Percentiles rank a stretch among this genome's conserved stretches.
Evolutionary conservation across 2,888 invertebrate genomes (phyloP).

Genomic region (Drosophila tripunctata): DNA sequence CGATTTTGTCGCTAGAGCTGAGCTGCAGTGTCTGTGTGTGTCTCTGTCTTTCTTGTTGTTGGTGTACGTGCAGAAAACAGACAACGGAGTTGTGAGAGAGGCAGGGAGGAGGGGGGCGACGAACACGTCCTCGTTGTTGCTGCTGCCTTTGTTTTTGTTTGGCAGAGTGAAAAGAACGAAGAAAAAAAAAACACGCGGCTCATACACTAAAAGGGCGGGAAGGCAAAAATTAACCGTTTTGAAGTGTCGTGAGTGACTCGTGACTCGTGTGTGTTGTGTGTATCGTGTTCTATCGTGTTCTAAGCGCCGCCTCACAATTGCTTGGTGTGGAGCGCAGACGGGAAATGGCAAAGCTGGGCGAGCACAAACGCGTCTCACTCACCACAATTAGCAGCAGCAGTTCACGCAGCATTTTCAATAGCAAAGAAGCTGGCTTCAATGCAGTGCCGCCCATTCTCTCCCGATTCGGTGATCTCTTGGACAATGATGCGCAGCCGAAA

Average conservation of each 20-base stretch:
- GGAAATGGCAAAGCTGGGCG: constrained; percentile 75
- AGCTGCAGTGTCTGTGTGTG: constrained; percentile 25
- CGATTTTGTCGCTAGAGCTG: too few relatives aligned
- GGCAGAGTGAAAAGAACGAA: too few relatives aligned
- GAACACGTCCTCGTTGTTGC: constrained; percentile 2
- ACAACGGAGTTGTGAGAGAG: constrained; percentile 48
- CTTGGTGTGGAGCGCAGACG: constrained; percentile 34
- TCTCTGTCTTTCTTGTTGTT: too few relatives aligned
- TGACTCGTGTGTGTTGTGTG: background rate
- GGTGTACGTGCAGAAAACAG: constrained; percentile 70
- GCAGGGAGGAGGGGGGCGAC: constrained; percentile 57
- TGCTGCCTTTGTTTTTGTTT: constrained; percentile 64
- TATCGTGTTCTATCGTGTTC: constrained; percentile 3
- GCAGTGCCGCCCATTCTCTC: constrained; percentile 46
- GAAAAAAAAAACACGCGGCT: constrained; percentile 59
- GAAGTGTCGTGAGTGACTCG: background rate
- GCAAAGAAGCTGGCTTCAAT: constrained; percentile 39
- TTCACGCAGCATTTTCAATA: constrained; percentile 27
- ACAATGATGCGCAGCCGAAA: constrained; percentile 47
- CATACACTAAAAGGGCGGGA: constrained; percentile 71
- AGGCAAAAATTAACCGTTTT: constrained; percentile 40
- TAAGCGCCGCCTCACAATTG: constrained; percentile 47
- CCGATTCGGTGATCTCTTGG: constrained; percentile 76
- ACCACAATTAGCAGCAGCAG: constrained; percentile 74
- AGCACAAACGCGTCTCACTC: constrained; percentile 82